These are phyloP conservation scores for Amia ocellicauda DNA, from an alignment of 2,113 vertebrate genomes.

Conservation along the genomic window DNA sequence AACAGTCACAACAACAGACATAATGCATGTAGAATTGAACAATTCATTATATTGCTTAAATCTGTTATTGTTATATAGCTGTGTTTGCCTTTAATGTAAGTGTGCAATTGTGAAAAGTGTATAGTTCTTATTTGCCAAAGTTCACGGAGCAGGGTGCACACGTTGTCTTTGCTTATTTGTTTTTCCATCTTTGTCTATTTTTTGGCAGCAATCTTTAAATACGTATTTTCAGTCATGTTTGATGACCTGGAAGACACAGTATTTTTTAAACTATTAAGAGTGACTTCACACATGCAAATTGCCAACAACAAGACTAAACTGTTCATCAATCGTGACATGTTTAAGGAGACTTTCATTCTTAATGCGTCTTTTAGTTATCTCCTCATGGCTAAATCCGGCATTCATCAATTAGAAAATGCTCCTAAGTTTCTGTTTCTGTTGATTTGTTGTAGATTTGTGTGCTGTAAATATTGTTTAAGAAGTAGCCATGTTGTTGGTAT, in stretches of 20 bases:
- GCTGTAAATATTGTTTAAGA: not conserved
- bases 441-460: conserved; percentile 42
- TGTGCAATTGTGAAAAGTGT: too few relatives aligned
- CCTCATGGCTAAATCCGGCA: conserved; percentile 8
- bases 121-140: too few relatives aligned
- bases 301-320: conserved; percentile 14
- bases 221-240: conserved; percentile 18
- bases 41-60: too few relatives aligned
- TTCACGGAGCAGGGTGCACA: too few relatives aligned
- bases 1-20: too few relatives aligned
- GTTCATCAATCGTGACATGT: conserved; percentile 6
- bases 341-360: conserved; percentile 18
- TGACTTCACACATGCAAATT: conserved; percentile 37
- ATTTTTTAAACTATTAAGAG: conserved; percentile 40
- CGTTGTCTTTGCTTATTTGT: too few relatives aligned
- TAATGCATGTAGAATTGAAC: too few relatives aligned
- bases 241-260: conserved; percentile 50
- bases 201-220: too few relatives aligned
- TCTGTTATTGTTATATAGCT: too few relatives aligned
- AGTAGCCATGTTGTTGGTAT: conserved; percentile 4
- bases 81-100: too few relatives aligned
- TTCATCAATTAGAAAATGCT: conserved; percentile 27
- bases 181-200: too few relatives aligned
- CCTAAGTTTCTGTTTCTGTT: conserved; percentile 43
- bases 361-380: conserved; percentile 18